Base-by-base conservation (phyloP, 2,113 vertebrate species). In the Silurus meridionalis region DNA sequence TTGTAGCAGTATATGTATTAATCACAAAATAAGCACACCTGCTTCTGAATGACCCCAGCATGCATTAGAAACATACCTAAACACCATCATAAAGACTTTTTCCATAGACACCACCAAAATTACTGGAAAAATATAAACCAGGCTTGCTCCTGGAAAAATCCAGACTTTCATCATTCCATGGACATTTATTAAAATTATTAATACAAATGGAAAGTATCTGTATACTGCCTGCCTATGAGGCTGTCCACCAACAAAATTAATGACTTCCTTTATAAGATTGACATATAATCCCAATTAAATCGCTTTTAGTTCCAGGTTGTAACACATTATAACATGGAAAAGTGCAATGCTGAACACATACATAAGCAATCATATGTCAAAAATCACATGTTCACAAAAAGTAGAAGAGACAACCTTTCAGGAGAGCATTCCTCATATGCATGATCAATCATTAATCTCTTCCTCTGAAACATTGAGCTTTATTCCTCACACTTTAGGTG, bases 361-460 rank as follows among this genome's bases (percentile, higher is more conserved):
- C 37, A 7, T 55, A 58, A 60, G 0, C 4, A 25, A 19, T 4
- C 6, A 4, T 8, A 37, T 10, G 55, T 80, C 14, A 8, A 37
- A 46, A 58, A 7, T 28, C 8, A 46, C 9, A 77, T 77, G 23
- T 8, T 48, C 63, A 66, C 80, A 83, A 25, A 57, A 48, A 78
- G 87, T 46, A 82, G 15, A 23, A 90, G 57, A 52, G 15, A 79
- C 58, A 64, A 14, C 69, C 50, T 86, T 86, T 82, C 79, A 82
- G 87, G 81, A 57, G 14, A 82, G 89, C 89, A 25, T 88, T 92
- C 92, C 87, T 90, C 90, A 85, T 72, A 88, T 72, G 88, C 77
- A 69, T 66, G 75, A 93, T 95, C 80, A 93, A 95, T 92, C 87
- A 94, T 94, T 94, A 82, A 94, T 94, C 85, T 64, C 7, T 66